Conservation (phyloP, 2,797 vertebrate species). For the Bradypus variegatus region DNA sequence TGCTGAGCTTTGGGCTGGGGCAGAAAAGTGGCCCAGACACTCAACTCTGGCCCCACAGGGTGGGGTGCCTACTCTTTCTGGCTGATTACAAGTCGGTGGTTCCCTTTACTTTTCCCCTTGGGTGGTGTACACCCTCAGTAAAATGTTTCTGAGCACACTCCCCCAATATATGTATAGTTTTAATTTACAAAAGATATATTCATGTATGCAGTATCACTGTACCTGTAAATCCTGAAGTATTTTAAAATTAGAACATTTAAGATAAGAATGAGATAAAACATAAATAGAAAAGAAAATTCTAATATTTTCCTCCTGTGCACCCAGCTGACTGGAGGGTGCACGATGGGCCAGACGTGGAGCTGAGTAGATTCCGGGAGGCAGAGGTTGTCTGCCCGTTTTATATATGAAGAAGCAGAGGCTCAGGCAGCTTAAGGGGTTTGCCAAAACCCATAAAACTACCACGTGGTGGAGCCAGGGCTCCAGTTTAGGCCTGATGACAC, state of each 20-base stretch:
- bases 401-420: too few species aligned
- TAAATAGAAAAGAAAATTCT: background rate
- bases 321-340: too few species aligned
- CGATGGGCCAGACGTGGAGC: accelerated
- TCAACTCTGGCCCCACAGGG: background rate
- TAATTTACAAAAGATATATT: too few species aligned
- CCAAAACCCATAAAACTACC: too few species aligned
- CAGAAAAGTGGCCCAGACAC: accelerated
- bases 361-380: accelerated
- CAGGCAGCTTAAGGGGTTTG: background rate
- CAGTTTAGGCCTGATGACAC: background rate
- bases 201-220: too few species aligned
- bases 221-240: accelerated
- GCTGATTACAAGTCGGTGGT: background rate
- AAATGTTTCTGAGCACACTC: background rate
- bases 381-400: background rate
- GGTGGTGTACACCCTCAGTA: too few species aligned
- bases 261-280: background rate
- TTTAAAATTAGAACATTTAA: background rate
- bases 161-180: too few species aligned
- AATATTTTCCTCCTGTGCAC: background rate
- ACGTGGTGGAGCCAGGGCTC: background rate
- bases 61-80: background rate
- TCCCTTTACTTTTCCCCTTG: accelerated
- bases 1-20: background rate